A percentile compares a stretch with the other conserved stretches of the same genome.
Conservation (phyloP, 2,797 vertebrate genomes). For the Ctenosaura bakeri region DNA sequence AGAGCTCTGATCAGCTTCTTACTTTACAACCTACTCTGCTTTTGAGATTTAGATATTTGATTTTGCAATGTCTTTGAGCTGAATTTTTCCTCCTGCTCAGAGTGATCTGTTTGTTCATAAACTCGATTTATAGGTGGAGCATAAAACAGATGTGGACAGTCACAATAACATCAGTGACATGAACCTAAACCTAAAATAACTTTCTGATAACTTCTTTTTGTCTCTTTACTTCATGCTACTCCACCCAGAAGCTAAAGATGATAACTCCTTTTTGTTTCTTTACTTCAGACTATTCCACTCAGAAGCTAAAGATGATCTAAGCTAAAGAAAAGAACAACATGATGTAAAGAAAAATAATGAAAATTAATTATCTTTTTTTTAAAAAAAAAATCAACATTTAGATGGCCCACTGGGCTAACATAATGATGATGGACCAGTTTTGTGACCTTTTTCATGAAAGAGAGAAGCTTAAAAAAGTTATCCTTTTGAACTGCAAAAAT, state of each 20-base stretch:
- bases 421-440: not conserved
- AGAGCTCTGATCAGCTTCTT: slow-evolving; percentile 37
- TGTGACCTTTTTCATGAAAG: not conserved
- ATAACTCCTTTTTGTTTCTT: too few species aligned
- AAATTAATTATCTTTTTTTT: too few species aligned
- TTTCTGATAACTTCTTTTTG: not conserved
- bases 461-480: too few species aligned
- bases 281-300: too few species aligned
- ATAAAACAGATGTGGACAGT: slow-evolving; percentile 1
- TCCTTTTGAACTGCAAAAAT: too few species aligned
- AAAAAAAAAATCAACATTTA: too few species aligned
- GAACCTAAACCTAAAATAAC: not conserved
- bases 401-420: too few species aligned
- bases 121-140: slow-evolving; percentile 31
- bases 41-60: slow-evolving; percentile 50
- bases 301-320: too few species aligned
- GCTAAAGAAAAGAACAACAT: not conserved
- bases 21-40: slow-evolving; percentile 12
- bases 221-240: not conserved
- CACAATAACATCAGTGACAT: not conserved
- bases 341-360: not conserved
- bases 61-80: slow-evolving; percentile 55
- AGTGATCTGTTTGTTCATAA: slow-evolving; percentile 30
- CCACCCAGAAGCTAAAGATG: not conserved
- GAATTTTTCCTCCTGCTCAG: slow-evolving; percentile 41